These are phyloP conservation scores for Eilema depressum DNA, from an alignment of 2,888 invertebrate genomes.

Conservation along the genomic window DNA sequence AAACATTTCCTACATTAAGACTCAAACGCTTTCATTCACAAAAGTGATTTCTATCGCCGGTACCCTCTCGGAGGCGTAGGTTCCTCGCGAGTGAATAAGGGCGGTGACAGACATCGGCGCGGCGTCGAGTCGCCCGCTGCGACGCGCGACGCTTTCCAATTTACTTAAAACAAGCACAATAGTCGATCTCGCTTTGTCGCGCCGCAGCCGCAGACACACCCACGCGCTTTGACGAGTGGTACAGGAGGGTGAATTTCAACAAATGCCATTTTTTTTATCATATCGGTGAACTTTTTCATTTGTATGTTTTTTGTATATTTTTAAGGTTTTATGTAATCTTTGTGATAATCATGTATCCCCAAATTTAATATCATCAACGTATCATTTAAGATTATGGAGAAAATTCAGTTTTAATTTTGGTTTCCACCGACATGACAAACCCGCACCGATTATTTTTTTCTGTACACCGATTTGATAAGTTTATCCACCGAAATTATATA, in stretches of 20 bases:
- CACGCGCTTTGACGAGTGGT: constrained; percentile 15
- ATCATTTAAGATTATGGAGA: too few species aligned
- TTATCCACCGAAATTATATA: too few species aligned
- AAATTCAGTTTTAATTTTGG: too few species aligned
- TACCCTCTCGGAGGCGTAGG: not conserved
- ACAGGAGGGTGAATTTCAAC: not conserved
- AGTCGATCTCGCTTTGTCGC: constrained; percentile 49
- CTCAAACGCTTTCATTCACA: constrained; percentile 33
- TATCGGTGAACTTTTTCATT: too few species aligned
- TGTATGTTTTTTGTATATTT: too few species aligned
- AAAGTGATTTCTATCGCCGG: constrained; percentile 32
- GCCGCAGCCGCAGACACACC: constrained; percentile 38
- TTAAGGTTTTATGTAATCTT: too few species aligned
- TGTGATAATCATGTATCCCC: too few species aligned
- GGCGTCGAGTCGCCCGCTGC: constrained; percentile 24
- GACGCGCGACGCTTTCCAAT: constrained; percentile 65
- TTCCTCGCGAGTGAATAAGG: constrained; percentile 41
- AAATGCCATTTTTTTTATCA: too few species aligned
- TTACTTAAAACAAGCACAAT: constrained; percentile 78
- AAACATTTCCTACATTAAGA: not conserved
- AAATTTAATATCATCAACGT: too few species aligned
- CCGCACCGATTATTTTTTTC: too few species aligned
- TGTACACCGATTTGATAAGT: too few species aligned
- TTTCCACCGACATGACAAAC: too few species aligned
- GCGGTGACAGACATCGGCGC: constrained; percentile 56